Evolutionary conservation across 2,113 vertebrate genomes (phyloP), one percentile per base, ranked within the genome.

Genomic region (Cervus canadensis): DNA sequence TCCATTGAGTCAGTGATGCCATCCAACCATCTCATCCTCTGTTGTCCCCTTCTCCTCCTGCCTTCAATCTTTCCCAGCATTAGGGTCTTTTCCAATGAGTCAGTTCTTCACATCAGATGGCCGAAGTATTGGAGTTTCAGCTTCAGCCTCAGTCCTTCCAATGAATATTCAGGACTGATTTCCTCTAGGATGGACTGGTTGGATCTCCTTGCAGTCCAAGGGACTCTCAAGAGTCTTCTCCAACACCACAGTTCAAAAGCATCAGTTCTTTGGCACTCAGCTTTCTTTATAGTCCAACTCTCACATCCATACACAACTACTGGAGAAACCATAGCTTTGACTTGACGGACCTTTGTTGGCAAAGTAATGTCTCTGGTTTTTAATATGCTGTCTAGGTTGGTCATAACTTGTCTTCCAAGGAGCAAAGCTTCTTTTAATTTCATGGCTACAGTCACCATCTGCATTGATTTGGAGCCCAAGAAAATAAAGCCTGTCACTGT

Each of bases 21-120:
- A 71, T 21, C 64, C 64, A 36, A 21, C n/a, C 64, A 71, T 36
- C 64, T 36, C 19, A 71, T 36, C 64, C 19, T 36, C n/a, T 71
- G n/a, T 36, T 9, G 0, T 11, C 64, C 17, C n/a, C n/a, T 71
- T 71, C 19, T 36, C 64, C 17, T 71, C n/a, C n/a, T 0, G 1
- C 64, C 17, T 71, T 67, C 64, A 21, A 21, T 71, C 64, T 71
- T 71, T 71, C n/a, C 17, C 64, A 71, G n/a, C n/a, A 71, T 71
- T n/a, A 36, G n/a, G 9, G n/a, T 71, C 64, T 71, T 36, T 71
- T 71, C n/a, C 17, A 71, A 3, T 36, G n/a, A 36, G 64, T 71
- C 64, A 71, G 64, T 36, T 71, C 64, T 71, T 71, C 4, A 1
- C n/a, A 71, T 36, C n/a, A 67, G 23, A 4, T 36, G 8, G 17